phyloP scores from a whole-genome alignment of 2,888 invertebrate genomes.

The Bruchidius siliquastri region DNA sequence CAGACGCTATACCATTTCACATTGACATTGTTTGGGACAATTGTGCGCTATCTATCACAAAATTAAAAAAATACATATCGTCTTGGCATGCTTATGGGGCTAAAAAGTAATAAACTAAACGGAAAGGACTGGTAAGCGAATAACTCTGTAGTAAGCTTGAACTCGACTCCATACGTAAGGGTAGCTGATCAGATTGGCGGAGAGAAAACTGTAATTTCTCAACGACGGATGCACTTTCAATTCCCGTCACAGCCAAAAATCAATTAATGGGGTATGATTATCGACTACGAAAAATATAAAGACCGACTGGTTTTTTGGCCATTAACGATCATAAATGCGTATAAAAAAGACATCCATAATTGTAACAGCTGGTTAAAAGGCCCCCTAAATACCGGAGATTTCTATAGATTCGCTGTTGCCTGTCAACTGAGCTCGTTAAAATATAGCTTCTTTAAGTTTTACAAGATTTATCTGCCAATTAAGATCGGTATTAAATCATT shows the following conservation, averaged over 20 bases:
- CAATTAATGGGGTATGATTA: not conserved
- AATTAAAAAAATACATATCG: too few species aligned
- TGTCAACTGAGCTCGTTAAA: not conserved
- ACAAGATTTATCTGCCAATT: constrained; percentile 9
- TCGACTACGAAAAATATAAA: not conserved
- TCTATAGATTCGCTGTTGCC: not conserved
- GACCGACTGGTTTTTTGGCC: not conserved
- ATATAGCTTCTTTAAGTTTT: constrained; percentile 4
- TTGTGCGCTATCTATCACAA: too few species aligned
- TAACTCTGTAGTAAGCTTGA: too few species aligned
- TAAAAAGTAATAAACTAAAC: too few species aligned
- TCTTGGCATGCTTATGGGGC: too few species aligned
- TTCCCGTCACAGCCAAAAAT: not conserved
- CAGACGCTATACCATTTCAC: too few species aligned
- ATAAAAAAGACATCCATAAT: not conserved
- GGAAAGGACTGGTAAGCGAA: too few species aligned
- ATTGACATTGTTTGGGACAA: too few species aligned
- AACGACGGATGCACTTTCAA: not conserved
- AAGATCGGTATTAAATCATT: constrained; percentile 6
- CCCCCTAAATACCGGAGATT: not conserved
- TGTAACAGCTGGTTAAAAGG: not conserved
- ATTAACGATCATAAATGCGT: not conserved
- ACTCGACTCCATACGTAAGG: too few species aligned
- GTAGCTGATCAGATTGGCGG: too few species aligned
- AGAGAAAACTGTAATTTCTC: too few species aligned